Evolutionary conservation across 1,140 invertebrate genomes (phyloP).

Genomic region (Drosophila watanabei): DNA sequence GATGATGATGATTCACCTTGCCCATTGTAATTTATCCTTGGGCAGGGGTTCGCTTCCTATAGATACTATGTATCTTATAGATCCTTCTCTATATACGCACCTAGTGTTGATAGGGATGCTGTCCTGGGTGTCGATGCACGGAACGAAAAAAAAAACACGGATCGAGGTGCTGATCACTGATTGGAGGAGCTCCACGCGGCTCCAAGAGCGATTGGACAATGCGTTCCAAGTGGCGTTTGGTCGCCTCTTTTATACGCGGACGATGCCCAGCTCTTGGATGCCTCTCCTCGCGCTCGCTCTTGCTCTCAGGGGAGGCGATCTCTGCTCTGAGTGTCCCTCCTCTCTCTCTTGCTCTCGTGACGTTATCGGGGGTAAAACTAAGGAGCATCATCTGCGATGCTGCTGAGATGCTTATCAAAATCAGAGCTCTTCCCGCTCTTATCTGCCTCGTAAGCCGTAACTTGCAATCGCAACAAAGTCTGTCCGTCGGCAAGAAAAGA

Average conservation of each 20-base stretch:
- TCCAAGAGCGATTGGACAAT: conserved; percentile 83
- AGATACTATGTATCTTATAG: not conserved
- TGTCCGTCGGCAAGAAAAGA: not conserved
- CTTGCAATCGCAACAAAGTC: conserved; percentile 31
- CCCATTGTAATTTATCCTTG: conserved; percentile 46
- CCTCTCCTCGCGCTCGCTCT: not conserved
- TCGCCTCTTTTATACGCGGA: conserved; percentile 68
- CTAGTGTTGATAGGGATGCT: conserved; percentile 37
- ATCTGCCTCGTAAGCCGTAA: conserved; percentile 12
- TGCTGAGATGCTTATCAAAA: conserved; percentile 33
- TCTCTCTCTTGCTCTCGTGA: conserved; percentile 14
- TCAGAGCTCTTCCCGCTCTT: conserved; percentile 22
- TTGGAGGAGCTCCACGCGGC: conserved; percentile 82
- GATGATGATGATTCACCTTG: conserved; percentile 33
- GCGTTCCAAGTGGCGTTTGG: conserved; percentile 68
- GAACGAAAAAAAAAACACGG: not conserved
- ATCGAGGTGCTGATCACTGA: conserved; percentile 57
- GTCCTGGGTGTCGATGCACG: conserved; percentile 23
- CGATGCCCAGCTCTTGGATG: conserved; percentile 6
- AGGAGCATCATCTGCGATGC: conserved; percentile 8
- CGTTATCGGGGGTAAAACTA: conserved; percentile 29
- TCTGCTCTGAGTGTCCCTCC: not conserved
- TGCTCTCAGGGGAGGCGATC: not conserved
- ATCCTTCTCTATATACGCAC: conserved; percentile 46
- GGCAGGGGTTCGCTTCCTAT: not conserved